Conservation (phyloP, 2,888 invertebrate species). For the Plemyria rubiginata region DNA sequence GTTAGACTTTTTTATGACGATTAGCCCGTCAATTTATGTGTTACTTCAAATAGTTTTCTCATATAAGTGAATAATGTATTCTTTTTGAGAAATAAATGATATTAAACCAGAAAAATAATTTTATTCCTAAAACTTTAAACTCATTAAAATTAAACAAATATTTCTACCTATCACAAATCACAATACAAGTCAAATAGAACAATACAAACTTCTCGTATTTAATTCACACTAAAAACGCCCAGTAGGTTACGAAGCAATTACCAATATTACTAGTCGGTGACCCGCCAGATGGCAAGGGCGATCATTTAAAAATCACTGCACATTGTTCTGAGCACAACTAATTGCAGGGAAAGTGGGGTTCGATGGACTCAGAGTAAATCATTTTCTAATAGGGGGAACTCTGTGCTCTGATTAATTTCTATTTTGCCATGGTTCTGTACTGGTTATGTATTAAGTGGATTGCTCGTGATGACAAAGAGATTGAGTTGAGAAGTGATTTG, state of each 20-base stretch:
- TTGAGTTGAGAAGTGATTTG: constrained; percentile 7
- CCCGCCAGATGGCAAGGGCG: constrained; percentile 78
- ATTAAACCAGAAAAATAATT: too few relatives aligned
- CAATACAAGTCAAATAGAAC: background rate
- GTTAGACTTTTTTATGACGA: too few relatives aligned
- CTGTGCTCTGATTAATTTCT: constrained; percentile 54
- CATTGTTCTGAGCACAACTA: constrained; percentile 82
- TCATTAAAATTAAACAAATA: too few relatives aligned
- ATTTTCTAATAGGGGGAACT: constrained; percentile 74
- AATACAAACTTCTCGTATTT: constrained; percentile 33
- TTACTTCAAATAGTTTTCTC: too few relatives aligned
- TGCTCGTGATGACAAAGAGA: constrained; percentile 22
- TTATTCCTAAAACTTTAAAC: too few relatives aligned
- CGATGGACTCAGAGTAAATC: constrained; percentile 77
- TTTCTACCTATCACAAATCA: background rate
- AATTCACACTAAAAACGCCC: constrained; percentile 12
- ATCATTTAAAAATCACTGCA: constrained; percentile 84
- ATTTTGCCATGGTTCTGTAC: constrained; percentile 36
- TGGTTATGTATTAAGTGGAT: constrained; percentile 32
- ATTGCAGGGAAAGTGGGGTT: constrained; percentile 84
- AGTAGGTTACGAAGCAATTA: constrained; percentile 64
- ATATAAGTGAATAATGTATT: too few relatives aligned
- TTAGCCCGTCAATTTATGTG: too few relatives aligned
- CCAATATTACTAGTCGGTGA: constrained; percentile 69
- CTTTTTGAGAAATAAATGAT: too few relatives aligned